These are phyloP conservation scores for Melipona quadrifasciata DNA, from an alignment of 1,140 invertebrate species.

Conservation along the genomic window DNA sequence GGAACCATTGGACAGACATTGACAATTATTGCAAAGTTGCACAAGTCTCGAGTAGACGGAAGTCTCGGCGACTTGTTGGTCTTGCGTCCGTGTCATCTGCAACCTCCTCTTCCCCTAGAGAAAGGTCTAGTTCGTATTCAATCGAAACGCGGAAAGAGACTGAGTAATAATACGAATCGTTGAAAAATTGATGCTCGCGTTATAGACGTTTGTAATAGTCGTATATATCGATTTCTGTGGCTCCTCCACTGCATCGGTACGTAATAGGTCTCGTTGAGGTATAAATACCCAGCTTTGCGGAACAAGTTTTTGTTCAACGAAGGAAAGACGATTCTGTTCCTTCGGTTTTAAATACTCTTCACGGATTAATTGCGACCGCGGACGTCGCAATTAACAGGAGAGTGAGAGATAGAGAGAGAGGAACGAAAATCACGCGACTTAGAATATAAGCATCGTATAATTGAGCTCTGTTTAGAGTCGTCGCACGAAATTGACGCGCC, in stretches of 20 bases:
- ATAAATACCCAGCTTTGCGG: neutral
- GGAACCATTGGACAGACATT: neutral
- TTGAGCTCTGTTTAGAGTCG: neutral
- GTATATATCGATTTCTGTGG: neutral
- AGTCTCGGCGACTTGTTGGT: no score
- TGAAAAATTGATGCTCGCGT: slow-evolving; percentile 38
- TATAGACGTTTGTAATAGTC: neutral
- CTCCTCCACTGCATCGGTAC: neutral
- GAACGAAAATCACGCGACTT: neutral
- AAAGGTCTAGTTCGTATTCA: neutral
- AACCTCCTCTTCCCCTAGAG: neutral
- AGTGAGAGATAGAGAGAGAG: no score
- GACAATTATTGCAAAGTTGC: neutral
- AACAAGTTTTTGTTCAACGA: neutral
- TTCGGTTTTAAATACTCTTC: neutral
- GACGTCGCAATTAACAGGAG: neutral
- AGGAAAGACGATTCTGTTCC: no score
- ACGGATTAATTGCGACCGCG: neutral
- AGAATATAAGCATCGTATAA: neutral
- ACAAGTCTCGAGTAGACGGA: neutral
- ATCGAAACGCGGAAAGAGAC: neutral
- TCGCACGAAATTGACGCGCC: neutral
- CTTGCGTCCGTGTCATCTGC: neutral
- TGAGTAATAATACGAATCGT: slow-evolving; percentile 10
- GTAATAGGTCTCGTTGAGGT: neutral